Conservation (phyloP, 2,888 invertebrate species). For the Heliconius aoede region DNA sequence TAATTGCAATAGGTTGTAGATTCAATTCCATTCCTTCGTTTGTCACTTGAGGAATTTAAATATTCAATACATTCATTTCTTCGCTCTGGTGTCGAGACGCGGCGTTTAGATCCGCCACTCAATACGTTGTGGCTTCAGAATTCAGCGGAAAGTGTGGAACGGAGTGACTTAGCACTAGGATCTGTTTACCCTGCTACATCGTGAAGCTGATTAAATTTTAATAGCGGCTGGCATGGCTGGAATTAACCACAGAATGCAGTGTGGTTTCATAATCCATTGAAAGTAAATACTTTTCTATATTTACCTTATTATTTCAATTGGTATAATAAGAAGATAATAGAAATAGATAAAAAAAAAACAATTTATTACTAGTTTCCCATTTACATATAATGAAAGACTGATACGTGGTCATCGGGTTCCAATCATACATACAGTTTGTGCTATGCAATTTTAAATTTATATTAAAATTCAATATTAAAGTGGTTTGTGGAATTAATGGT, state of each 20-base stretch:
- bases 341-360: neutral
- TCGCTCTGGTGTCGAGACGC: too few species aligned
- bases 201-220: too few species aligned
- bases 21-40: too few species aligned
- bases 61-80: too few species aligned
- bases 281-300: neutral
- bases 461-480: conserved; percentile 19
- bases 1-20: too few species aligned
- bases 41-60: too few species aligned
- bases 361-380: neutral
- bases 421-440: neutral
- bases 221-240: neutral
- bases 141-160: too few species aligned
- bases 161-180: too few species aligned
- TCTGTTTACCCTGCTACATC: neutral
- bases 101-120: too few species aligned
- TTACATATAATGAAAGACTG: neutral
- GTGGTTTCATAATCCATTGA: neutral
- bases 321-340: too few species aligned
- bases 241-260: neutral
- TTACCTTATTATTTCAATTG: too few species aligned
- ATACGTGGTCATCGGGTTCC: neutral
- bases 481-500: conserved; percentile 19
- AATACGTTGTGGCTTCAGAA: too few species aligned
- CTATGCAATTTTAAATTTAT: conserved; percentile 10